Evolutionary conservation across 1,140 invertebrate species (phyloP).

Genomic region (Polypedilum pembai): DNA sequence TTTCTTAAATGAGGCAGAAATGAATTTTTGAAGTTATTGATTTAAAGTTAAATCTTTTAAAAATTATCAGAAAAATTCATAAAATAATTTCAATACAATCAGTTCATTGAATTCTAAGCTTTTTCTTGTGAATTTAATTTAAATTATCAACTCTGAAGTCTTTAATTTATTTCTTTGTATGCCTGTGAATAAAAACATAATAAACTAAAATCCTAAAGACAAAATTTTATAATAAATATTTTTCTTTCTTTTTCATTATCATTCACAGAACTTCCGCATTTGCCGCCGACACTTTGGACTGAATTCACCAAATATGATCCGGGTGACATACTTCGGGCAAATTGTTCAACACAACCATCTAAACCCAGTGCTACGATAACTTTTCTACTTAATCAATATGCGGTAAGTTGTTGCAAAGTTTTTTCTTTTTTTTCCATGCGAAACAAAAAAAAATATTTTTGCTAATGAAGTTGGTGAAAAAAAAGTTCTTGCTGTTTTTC

Average conservation of each 20-base stretch:
- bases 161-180: not conserved
- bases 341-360: conserved; percentile 59
- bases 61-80: no score
- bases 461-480: not conserved
- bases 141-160: no score
- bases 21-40: no score
- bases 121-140: no score
- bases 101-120: no score
- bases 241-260: not conserved
- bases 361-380: conserved; percentile 57
- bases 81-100: no score
- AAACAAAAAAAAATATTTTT: not conserved
- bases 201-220: no score
- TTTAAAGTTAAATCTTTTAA: no score
- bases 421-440: not conserved
- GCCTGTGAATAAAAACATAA: not conserved
- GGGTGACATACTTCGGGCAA: conserved; percentile 57
- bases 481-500: not conserved
- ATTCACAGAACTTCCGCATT: conserved; percentile 51
- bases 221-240: not conserved
- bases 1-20: no score
- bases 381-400: conserved; percentile 66
- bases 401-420: conserved; percentile 52
- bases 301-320: conserved; percentile 56
- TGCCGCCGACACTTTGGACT: conserved; percentile 51